A percentile compares a stretch with the other conserved stretches of the same genome.
These are phyloP conservation scores for Melanotaenia maccullochi DNA, from an alignment of 2,797 vertebrate genomes.

Conservation along the genomic window DNA sequence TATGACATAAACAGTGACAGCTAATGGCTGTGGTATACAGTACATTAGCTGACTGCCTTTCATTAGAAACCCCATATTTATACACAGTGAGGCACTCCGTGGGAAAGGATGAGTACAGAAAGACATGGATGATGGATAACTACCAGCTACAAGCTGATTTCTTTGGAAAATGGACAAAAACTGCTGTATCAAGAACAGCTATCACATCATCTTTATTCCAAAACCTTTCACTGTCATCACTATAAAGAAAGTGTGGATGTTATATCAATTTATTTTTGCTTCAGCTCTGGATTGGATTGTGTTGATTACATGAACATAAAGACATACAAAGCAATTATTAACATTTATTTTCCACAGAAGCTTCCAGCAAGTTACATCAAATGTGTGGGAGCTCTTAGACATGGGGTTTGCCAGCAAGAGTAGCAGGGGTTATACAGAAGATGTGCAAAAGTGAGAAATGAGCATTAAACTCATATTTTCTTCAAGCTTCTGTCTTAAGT, in stretches of 20 bases:
- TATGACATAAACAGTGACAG: conserved; percentile 44
- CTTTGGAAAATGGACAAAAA: neutral
- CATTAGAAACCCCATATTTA: conserved; percentile 30
- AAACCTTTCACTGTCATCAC: neutral
- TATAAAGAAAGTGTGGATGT: neutral
- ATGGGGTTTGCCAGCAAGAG: conserved; percentile 23
- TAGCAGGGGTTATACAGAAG: conserved; percentile 15
- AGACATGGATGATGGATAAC: conserved; percentile 42
- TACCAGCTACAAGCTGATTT: conserved; percentile 15
- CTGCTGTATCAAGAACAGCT: neutral
- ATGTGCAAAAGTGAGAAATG: neutral
- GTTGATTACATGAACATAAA: conserved; percentile 17
- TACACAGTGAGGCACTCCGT: conserved; percentile 26
- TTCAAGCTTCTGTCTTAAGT: neutral
- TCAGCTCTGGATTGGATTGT: neutral
- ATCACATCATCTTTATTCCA: neutral
- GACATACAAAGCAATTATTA: neutral
- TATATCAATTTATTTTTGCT: neutral
- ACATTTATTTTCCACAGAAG: conserved; percentile 16
- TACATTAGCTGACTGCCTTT: conserved; percentile 31
- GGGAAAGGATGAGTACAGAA: conserved; percentile 21
- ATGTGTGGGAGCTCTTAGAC: conserved; percentile 1
- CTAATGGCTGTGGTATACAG: conserved; percentile 35
- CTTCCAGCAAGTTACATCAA: conserved; percentile 28
- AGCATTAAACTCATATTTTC: neutral